Conservation (phyloP, 2,888 invertebrate species). For the Bimastos eiseni region DNA sequence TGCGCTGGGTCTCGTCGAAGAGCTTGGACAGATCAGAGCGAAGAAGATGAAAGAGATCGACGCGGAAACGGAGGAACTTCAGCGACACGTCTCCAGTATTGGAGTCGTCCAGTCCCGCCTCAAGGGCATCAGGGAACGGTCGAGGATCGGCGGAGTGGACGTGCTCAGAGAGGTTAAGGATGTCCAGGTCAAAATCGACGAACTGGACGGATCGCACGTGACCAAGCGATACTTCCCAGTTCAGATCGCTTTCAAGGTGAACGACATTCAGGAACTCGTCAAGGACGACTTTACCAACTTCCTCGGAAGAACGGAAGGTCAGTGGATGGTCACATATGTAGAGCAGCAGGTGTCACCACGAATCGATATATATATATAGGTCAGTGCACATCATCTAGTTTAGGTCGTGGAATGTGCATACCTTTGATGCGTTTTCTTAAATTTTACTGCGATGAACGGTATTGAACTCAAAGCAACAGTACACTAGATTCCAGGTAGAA, state of each 20-base stretch:
- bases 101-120: neutral
- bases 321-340: neutral
- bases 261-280: neutral
- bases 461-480: too few species aligned
- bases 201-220: neutral
- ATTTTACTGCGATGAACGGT: neutral
- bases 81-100: neutral
- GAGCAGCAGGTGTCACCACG: neutral
- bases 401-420: neutral
- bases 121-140: neutral
- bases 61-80: neutral
- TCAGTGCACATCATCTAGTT: neutral
- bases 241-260: slow-evolving; percentile 23
- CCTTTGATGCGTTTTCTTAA: too few species aligned
- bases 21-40: neutral
- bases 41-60: slow-evolving; percentile 2
- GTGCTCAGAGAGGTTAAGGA: slow-evolving; percentile 10
- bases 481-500: too few species aligned
- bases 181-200: neutral
- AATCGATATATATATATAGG: neutral
- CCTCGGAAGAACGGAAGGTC: slow-evolving; percentile 21
- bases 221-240: neutral
- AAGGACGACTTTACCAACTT: neutral
- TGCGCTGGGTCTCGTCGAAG: neutral
- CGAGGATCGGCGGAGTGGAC: neutral